A percentile compares a stretch with the other conserved stretches of the same genome.
Evolutionary conservation across 2,797 vertebrate genomes (phyloP).

Genomic region (Australoheros facetus): DNA sequence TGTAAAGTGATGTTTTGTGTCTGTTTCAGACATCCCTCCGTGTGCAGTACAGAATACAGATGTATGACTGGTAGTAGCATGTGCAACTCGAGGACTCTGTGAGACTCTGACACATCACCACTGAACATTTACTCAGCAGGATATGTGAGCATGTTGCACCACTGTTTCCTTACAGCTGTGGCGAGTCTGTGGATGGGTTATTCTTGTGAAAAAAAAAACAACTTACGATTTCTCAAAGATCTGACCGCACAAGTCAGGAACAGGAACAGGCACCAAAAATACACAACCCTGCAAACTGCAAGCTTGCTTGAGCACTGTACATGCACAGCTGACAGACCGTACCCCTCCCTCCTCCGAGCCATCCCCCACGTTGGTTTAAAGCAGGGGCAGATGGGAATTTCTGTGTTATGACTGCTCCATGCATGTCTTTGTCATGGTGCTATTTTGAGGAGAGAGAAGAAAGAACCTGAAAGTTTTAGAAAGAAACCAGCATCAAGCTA

Average conservation of each 20-base stretch:
- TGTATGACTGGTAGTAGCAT: neutral
- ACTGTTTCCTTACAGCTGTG: constrained; percentile 36
- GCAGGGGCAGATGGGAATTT: constrained; percentile 48
- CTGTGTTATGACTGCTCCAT: constrained; percentile 18
- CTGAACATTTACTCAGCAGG: constrained; percentile 33
- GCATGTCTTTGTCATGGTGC: neutral
- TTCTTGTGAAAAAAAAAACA: constrained; percentile 6
- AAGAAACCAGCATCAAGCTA: neutral
- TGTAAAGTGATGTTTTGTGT: neutral
- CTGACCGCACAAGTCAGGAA: constrained; percentile 17
- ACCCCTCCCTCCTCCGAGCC: neutral
- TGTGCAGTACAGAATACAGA: neutral
- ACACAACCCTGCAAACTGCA: constrained; percentile 30
- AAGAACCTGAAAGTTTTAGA: neutral
- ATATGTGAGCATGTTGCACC: constrained; percentile 40
- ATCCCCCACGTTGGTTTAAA: constrained; percentile 9
- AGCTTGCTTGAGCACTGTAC: constrained; percentile 19
- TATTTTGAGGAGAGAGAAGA: neutral
- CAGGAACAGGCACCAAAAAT: constrained; percentile 35
- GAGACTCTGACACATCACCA: constrained; percentile 42
- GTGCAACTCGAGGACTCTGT: constrained; percentile 12
- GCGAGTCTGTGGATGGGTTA: neutral
- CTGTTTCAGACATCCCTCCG: neutral
- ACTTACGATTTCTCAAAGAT: constrained; percentile 31
- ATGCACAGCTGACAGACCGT: constrained; percentile 22